Evolutionary conservation across 2,113 vertebrate species (phyloP).

Genomic region (Oplegnathus fasciatus): DNA sequence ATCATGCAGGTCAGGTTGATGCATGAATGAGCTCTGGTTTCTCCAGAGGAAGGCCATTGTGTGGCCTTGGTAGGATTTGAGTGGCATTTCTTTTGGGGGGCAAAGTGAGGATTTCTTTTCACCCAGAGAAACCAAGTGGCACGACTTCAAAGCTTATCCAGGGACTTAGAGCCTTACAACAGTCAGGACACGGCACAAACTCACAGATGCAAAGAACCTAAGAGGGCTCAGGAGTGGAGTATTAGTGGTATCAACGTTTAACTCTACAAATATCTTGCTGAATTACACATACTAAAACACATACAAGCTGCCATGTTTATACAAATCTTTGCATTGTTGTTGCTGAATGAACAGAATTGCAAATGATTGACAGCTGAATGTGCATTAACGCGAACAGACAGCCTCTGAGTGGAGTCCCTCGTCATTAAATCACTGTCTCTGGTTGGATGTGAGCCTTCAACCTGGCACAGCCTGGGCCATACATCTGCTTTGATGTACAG

Average conservation of each 20-base stretch:
- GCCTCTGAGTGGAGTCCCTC: neutral
- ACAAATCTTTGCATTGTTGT: neutral
- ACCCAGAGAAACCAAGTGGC: constrained; percentile 80
- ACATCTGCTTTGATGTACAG: constrained; percentile 61
- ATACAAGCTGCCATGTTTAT: neutral
- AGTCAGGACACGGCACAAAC: constrained; percentile 54
- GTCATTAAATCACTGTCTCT: constrained; percentile 36
- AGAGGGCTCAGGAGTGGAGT: constrained; percentile 39
- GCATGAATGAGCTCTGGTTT: constrained; percentile 57
- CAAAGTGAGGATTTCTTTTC: constrained; percentile 75
- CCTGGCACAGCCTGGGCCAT: constrained; percentile 33
- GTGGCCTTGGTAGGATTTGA: constrained; percentile 67
- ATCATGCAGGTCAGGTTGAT: constrained; percentile 26
- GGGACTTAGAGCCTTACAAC: constrained; percentile 66
- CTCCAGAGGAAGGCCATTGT: constrained; percentile 64
- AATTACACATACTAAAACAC: constrained; percentile 18
- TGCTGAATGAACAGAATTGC: neutral
- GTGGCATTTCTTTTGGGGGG: constrained; percentile 71
- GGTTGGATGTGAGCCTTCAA: constrained; percentile 23
- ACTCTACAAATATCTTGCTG: constrained; percentile 23
- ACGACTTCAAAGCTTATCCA: constrained; percentile 79
- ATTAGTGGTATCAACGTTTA: constrained; percentile 48
- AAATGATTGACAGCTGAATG: constrained; percentile 11
- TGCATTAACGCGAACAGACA: constrained; percentile 18
- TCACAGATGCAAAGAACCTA: constrained; percentile 45